phyloP scores from a whole-genome alignment of 2,113 vertebrate species.

The Notiomystis cincta region DNA sequence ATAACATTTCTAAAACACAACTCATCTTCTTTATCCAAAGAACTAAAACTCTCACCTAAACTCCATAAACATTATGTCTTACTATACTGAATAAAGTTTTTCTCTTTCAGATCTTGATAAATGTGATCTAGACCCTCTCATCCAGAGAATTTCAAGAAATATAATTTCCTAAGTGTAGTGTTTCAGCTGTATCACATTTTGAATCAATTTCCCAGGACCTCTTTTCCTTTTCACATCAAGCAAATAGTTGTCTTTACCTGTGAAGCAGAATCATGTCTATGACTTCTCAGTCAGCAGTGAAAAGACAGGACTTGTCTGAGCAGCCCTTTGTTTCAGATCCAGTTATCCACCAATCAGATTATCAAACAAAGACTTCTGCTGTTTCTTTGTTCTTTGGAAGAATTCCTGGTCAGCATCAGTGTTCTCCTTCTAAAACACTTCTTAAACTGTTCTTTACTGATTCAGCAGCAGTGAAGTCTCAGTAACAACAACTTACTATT shows the following conservation, averaged over 20 bases:
- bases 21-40: not conserved
- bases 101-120: not conserved
- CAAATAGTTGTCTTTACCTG: not conserved
- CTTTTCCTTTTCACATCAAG: not conserved
- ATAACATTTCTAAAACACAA: not conserved
- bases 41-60: not conserved
- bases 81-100: not conserved
- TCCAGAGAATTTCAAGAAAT: not conserved
- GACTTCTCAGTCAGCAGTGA: not conserved
- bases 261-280: not conserved
- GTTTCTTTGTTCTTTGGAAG: not conserved
- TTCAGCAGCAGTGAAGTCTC: not conserved
- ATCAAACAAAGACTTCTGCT: not conserved
- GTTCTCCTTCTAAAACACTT: not conserved
- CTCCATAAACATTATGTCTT: not conserved
- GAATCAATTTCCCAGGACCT: not conserved
- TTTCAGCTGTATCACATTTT: not conserved
- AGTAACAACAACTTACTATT: not conserved
- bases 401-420: not conserved
- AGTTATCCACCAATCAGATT: not conserved
- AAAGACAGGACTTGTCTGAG: not conserved
- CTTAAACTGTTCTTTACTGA: not conserved
- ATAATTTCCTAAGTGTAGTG: not conserved
- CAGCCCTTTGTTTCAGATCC: not conserved
- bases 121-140: not conserved